Conservation (phyloP, 2,888 invertebrate genomes). For the Mongoloraphidia duomilia region DNA sequence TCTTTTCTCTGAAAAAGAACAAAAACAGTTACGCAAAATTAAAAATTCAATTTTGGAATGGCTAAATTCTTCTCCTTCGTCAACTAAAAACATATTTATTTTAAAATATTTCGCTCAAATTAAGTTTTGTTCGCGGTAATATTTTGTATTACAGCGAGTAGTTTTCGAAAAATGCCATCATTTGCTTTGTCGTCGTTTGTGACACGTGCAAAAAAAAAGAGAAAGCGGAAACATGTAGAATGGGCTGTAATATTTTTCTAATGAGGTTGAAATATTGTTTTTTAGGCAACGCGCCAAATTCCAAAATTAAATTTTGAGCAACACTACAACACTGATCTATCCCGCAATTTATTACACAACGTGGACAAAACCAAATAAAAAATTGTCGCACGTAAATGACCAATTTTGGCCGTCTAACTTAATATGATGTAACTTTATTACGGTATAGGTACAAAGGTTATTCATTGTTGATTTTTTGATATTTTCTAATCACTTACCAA, state of each 20-base stretch:
- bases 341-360: conserved; percentile 2
- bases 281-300: conserved; percentile 26
- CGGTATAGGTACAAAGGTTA: too few species aligned
- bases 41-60: background rate
- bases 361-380: background rate
- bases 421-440: too few species aligned
- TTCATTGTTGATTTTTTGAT: too few species aligned
- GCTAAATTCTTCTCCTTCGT: background rate
- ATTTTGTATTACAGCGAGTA: too few species aligned
- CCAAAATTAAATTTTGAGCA: conserved; percentile 18
- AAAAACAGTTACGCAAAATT: background rate
- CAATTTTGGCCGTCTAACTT: too few species aligned
- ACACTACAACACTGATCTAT: conserved; percentile 5
- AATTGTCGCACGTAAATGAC: background rate
- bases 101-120: too few species aligned
- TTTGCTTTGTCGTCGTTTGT: too few species aligned
- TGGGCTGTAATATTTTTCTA: conserved; percentile 2
- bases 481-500: conserved; percentile 52
- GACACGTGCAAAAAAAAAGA: too few species aligned
- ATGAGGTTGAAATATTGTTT: background rate
- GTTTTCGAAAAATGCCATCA: too few species aligned
- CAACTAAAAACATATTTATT: conserved; percentile 4
- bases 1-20: conserved; percentile 66
- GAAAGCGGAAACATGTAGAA: background rate
- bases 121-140: too few species aligned